Evolutionary conservation across 2,888 invertebrate genomes (phyloP).

Genomic region (Lutraria lutraria): DNA sequence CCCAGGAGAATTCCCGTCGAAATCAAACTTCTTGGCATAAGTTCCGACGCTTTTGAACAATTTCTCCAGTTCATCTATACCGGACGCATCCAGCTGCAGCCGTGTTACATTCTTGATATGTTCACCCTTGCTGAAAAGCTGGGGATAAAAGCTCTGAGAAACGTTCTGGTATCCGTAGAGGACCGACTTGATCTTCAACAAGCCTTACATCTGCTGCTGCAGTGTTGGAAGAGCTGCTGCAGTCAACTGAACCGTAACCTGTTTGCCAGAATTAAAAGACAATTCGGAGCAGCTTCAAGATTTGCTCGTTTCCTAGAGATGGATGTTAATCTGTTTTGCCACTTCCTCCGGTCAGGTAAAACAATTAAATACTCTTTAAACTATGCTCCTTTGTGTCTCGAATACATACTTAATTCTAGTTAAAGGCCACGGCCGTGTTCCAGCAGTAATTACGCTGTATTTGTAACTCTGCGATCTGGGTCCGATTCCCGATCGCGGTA

Average conservation of each 20-base stretch:
- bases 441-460: no score
- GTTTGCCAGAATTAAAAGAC: not conserved
- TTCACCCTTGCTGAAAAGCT: constrained; percentile 68
- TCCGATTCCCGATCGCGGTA: no score
- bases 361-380: no score
- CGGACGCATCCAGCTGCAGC: constrained; percentile 60
- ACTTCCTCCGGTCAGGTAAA: constrained; percentile 64
- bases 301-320: constrained; percentile 59
- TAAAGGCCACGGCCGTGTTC: no score
- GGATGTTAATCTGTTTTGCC: constrained; percentile 65
- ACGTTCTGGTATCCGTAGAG: constrained; percentile 46
- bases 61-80: constrained; percentile 76
- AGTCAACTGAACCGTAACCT: constrained; percentile 41
- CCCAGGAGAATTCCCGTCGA: constrained; percentile 67
- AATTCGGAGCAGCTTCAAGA: constrained; percentile 51
- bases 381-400: no score
- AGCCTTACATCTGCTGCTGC: constrained; percentile 64
- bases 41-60: constrained; percentile 71
- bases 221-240: constrained; percentile 24
- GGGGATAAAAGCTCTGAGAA: constrained; percentile 60
- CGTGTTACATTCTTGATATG: constrained; percentile 67
- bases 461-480: no score
- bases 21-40: constrained; percentile 69
- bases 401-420: no score
- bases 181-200: constrained; percentile 58